A percentile compares a stretch with the other conserved stretches of the same genome.
phyloP scores from a whole-genome alignment of 2,797 vertebrate genomes.

The Eutrigla gurnardus region DNA sequence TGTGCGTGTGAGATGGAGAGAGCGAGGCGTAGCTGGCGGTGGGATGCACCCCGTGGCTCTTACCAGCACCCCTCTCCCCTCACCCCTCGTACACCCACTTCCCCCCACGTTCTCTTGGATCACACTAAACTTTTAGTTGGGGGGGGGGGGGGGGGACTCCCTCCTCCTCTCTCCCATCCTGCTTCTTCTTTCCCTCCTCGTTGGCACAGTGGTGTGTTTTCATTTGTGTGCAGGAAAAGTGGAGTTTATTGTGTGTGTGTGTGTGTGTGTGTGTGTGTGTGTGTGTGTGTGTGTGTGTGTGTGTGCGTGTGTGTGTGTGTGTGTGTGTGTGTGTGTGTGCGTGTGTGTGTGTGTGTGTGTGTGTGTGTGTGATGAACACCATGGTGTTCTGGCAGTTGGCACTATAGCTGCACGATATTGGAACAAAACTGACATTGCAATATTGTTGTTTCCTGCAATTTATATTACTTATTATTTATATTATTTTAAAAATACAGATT shows the following conservation, averaged over 20 bases:
- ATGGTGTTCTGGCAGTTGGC: constrained; percentile 33
- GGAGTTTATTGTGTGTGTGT: neutral
- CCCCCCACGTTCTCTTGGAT: constrained; percentile 60
- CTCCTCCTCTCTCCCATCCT: constrained; percentile 49
- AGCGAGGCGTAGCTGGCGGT: constrained; percentile 74
- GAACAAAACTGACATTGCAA: too few species aligned
- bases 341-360: constrained; percentile 11
- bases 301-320: neutral
- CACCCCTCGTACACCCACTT: constrained; percentile 53
- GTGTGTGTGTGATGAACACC: constrained; percentile 16
- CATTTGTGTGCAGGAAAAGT: constrained; percentile 39
- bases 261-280: neutral
- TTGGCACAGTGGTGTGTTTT: constrained; percentile 34
- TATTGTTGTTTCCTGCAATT: too few species aligned
- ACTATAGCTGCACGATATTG: too few species aligned
- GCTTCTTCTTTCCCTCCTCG: constrained; percentile 44
- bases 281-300: constrained; percentile 10
- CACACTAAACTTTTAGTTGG: constrained; percentile 68
- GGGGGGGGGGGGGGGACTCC: constrained; percentile 42
- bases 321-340: neutral
- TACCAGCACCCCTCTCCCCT: constrained; percentile 30
- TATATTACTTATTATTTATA: too few species aligned
- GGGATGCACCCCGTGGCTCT: constrained; percentile 75
- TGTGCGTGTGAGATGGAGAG: constrained; percentile 43
- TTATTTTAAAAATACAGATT: too few species aligned